These are phyloP conservation scores for Steromphala cineraria DNA, from an alignment of 2,888 invertebrate species.

Conservation along the genomic window DNA sequence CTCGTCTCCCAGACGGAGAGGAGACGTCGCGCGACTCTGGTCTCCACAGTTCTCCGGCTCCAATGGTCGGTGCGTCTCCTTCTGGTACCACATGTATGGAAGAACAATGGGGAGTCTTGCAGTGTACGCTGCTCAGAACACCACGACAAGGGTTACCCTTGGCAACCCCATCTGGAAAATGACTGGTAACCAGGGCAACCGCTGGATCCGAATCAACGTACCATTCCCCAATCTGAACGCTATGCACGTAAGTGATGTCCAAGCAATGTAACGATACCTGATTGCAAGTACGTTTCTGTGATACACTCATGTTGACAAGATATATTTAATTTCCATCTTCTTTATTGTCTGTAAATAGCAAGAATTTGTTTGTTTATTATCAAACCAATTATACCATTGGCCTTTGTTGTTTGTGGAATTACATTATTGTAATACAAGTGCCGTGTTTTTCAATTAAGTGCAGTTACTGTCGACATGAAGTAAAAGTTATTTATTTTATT, in stretches of 20 bases:
- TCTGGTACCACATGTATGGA: conserved; percentile 73
- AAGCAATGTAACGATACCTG: no score
- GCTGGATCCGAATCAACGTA: conserved; percentile 62
- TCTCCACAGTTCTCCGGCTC: conserved; percentile 48
- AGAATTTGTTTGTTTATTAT: no score
- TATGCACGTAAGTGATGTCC: conserved; percentile 46
- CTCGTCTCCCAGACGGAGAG: conserved; percentile 53
- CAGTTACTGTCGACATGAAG: no score
- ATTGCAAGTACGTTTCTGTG: no score
- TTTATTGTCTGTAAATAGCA: no score
- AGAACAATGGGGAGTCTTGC: conserved; percentile 62
- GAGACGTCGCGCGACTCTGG: conserved; percentile 61
- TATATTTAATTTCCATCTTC: no score
- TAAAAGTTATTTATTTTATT: background rate
- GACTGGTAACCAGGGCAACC: conserved; percentile 61
- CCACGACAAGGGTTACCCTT: conserved; percentile 36
- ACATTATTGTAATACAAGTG: background rate
- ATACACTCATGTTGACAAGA: no score
- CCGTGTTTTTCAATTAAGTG: no score
- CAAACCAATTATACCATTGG: no score
- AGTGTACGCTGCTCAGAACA: conserved; percentile 48
- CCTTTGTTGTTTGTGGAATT: background rate
- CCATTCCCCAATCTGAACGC: conserved; percentile 44
- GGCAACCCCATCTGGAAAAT: conserved; percentile 54
- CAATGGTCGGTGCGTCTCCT: conserved; percentile 59